phyloP scores from a whole-genome alignment of 2,113 vertebrate genomes.

The Struthidea cinerea region DNA sequence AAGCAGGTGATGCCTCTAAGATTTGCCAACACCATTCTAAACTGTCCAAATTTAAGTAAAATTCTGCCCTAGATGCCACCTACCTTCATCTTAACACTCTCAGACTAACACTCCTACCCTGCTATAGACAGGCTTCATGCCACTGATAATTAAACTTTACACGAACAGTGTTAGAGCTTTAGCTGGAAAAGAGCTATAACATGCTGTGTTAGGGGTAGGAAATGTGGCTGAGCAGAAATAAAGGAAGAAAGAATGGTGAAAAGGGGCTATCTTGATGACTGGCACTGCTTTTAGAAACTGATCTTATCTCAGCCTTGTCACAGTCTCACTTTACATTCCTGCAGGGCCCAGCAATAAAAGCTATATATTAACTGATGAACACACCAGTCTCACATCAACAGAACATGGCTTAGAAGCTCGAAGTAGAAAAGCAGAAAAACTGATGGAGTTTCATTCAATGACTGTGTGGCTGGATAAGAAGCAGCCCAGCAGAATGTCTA shows the following conservation, averaged over 20 bases:
- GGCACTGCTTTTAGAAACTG: background rate
- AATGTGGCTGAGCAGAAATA: background rate
- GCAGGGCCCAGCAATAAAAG: background rate
- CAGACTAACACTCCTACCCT: background rate
- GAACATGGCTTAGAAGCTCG: background rate
- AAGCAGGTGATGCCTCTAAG: background rate
- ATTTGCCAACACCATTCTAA: background rate
- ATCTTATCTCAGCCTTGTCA: background rate
- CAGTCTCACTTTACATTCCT: background rate
- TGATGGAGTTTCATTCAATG: fast-evolving
- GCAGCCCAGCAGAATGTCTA: background rate
- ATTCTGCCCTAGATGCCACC: background rate
- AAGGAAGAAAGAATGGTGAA: background rate
- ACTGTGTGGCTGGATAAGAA: background rate
- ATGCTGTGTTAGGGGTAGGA: background rate
- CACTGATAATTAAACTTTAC: background rate
- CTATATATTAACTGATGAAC: background rate
- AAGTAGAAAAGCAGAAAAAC: background rate
- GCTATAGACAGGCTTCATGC: background rate
- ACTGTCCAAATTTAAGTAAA: background rate
- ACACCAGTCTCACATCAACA: background rate
- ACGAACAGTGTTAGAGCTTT: background rate
- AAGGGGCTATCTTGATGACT: background rate
- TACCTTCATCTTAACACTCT: background rate
- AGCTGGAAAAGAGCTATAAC: background rate